phyloP scores from a whole-genome alignment of 1,140 invertebrate genomes.

The Aphaenogaster floridana region DNA sequence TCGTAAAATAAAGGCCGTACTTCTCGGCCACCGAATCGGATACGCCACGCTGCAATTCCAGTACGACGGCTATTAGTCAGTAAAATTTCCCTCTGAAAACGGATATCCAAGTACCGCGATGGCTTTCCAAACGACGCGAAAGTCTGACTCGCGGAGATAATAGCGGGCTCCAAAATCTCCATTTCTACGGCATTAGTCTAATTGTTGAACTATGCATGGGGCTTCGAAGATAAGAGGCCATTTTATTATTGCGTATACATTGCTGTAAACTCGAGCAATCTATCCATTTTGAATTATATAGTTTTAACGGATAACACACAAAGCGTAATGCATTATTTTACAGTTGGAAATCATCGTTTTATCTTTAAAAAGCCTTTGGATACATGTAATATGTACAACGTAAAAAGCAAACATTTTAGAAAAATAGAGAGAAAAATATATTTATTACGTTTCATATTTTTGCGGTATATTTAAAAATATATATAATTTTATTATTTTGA shows the following conservation, averaged over 20 bases:
- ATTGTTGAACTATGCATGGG: conserved; percentile 39
- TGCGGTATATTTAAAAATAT: not conserved
- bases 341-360: not conserved
- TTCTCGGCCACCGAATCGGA: conserved; percentile 8
- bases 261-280: conserved; percentile 27
- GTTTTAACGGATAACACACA: conserved; percentile 27
- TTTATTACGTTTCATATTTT: not conserved
- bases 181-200: conserved; percentile 40
- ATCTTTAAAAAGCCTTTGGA: not conserved
- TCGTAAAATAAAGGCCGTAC: conserved; percentile 51
- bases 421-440: not conserved
- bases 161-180: conserved; percentile 40
- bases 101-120: conserved; percentile 37
- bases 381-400: not conserved
- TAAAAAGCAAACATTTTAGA: not conserved
- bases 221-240: conserved; percentile 12
- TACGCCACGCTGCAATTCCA: conserved; percentile 4
- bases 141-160: conserved; percentile 50
- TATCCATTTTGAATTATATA: conserved; percentile 10
- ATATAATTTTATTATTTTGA: not conserved
- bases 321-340: not conserved
- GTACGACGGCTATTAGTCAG: conserved; percentile 49
- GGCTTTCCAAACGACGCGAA: conserved; percentile 34
- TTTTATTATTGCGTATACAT: conserved; percentile 45
- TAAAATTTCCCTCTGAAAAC: conserved; percentile 49